Evolutionary conservation across 2,888 invertebrate species (phyloP).

Genomic region (Cerceris rybyensis): DNA sequence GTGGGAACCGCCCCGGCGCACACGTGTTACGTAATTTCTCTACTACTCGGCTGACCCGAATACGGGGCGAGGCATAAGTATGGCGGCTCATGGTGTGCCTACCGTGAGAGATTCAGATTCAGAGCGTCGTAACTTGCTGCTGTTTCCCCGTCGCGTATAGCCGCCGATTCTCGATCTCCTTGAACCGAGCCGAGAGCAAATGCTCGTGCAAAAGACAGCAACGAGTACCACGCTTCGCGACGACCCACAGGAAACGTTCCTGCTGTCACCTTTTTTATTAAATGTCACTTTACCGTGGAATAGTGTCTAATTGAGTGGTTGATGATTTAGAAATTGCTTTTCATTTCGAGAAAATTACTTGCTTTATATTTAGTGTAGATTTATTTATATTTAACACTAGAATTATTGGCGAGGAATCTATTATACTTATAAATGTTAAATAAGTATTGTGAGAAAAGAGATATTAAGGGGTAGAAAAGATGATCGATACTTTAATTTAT

Average conservation of each 20-base stretch:
- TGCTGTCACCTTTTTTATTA: constrained; percentile 47
- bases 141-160: constrained; percentile 39
- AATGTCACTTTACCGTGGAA: background rate
- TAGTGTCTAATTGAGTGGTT: too few relatives aligned
- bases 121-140: constrained; percentile 77
- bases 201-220: constrained; percentile 62
- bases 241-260: constrained; percentile 59
- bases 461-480: too few relatives aligned
- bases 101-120: constrained; percentile 80
- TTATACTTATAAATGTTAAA: too few relatives aligned
- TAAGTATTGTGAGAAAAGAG: too few relatives aligned
- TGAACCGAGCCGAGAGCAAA: constrained; percentile 74
- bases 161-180: constrained; percentile 75
- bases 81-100: constrained; percentile 56
- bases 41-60: constrained; percentile 78
- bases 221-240: constrained; percentile 71
- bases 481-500: too few relatives aligned
- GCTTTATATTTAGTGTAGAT: too few relatives aligned
- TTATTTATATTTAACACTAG: too few relatives aligned
- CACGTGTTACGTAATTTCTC: constrained; percentile 69
- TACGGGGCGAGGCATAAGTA: constrained; percentile 72
- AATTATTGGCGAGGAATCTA: too few relatives aligned
- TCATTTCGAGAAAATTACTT: too few relatives aligned
- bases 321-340: too few relatives aligned
- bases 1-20: constrained; percentile 75